Evolutionary conservation across 2,797 vertebrate genomes (phyloP).

Genomic region (Danio kyathit): DNA sequence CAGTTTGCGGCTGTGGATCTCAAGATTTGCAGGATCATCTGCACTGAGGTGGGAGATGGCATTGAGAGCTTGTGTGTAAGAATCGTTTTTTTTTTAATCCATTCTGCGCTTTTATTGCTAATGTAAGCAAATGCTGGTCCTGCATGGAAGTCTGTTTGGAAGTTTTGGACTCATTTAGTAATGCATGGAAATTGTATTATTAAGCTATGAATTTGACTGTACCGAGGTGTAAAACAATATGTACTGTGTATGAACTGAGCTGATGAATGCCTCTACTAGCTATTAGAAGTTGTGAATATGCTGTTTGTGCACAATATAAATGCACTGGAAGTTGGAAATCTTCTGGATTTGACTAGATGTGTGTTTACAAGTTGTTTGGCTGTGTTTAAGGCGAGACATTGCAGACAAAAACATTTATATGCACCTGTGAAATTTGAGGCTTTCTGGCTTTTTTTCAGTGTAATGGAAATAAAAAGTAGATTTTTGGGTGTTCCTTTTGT

Average conservation of each 20-base stretch:
- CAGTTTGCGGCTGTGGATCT: conserved; percentile 62
- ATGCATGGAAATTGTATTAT: neutral
- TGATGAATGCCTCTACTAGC: neutral
- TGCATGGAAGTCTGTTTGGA: neutral
- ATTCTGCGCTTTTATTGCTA: conserved; percentile 17
- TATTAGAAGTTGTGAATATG: neutral
- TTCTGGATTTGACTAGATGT: neutral
- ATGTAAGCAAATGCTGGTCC: neutral
- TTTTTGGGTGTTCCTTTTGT: no score
- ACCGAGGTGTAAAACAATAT: neutral
- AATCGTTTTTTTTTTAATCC: conserved; percentile 6
- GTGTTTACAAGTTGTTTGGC: neutral
- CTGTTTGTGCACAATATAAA: neutral
- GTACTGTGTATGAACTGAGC: neutral
- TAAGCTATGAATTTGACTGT: neutral
- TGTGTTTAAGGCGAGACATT: neutral
- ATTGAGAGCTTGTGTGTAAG: conserved; percentile 51
- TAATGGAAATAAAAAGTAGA: no score
- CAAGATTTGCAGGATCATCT: conserved; percentile 63
- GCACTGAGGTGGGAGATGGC: conserved; percentile 74
- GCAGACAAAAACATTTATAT: no score
- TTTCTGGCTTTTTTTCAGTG: no score
- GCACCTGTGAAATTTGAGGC: no score
- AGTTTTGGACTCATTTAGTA: neutral
- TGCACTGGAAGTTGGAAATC: neutral